These are phyloP conservation scores for Mellivora capensis DNA, from an alignment of 2,113 vertebrate species.

Conservation along the genomic window DNA sequence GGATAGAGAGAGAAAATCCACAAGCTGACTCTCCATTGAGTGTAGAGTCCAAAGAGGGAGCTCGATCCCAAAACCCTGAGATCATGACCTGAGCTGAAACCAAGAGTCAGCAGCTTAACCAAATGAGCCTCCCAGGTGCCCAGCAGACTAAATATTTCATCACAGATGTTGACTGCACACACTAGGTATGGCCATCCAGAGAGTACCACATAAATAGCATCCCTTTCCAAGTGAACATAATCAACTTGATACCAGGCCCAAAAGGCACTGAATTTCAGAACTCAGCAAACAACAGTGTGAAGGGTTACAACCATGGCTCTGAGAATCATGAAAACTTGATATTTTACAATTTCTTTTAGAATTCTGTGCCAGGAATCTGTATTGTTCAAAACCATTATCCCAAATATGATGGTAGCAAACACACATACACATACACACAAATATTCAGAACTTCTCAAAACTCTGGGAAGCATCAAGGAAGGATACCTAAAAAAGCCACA, in stretches of 20 bases:
- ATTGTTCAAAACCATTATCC: neutral
- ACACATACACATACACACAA: neutral
- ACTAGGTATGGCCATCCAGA: neutral
- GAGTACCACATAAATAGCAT: neutral
- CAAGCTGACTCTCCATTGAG: neutral
- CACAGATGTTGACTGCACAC: neutral
- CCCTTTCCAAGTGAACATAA: neutral
- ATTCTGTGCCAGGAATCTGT: neutral
- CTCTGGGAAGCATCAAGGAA: neutral
- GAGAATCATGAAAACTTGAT: neutral
- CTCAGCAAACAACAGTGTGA: neutral
- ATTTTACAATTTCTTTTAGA: neutral
- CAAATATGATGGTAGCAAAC: neutral
- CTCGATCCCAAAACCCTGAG: neutral
- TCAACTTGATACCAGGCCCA: neutral
- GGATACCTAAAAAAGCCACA: neutral
- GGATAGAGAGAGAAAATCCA: neutral
- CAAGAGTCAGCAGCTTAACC: neutral
- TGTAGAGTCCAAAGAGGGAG: neutral
- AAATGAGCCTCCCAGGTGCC: neutral
- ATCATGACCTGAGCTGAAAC: neutral
- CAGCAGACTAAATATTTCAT: neutral
- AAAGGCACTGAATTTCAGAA: slow-evolving; percentile 1
- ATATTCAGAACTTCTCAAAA: neutral
- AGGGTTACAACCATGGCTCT: neutral